Percentiles rank a stretch among this genome's conserved stretches.
Conservation (phyloP, 2,113 vertebrate genomes). For the Leuciscus idus region DNA sequence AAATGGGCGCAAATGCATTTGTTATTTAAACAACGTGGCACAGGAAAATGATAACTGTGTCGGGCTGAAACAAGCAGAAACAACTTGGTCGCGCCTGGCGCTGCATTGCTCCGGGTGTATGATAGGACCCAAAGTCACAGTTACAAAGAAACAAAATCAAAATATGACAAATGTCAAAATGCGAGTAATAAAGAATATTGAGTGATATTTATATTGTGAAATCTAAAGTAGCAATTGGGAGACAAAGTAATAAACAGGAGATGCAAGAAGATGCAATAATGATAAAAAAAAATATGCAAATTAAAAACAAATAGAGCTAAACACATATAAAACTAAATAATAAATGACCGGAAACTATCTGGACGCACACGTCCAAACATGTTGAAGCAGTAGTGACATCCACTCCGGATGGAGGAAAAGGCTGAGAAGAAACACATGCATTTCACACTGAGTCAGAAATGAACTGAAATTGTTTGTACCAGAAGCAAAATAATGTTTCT, state of each 20-base stretch:
- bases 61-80: too few relatives aligned
- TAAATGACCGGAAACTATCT: not conserved
- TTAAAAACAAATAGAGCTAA: not conserved
- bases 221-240: not conserved
- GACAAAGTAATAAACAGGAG: not conserved
- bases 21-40: too few relatives aligned
- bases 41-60: too few relatives aligned
- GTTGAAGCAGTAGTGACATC: slow-evolving; percentile 5
- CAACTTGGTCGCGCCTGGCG: too few relatives aligned
- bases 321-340: not conserved
- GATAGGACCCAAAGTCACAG: too few relatives aligned
- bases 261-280: not conserved
- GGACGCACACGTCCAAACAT: not conserved
- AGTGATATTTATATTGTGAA: not conserved
- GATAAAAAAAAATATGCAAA: not conserved
- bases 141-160: too few relatives aligned
- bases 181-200: too few relatives aligned
- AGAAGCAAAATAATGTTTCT: not conserved
- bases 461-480: slow-evolving; percentile 23
- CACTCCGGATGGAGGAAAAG: not conserved
- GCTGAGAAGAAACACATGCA: slow-evolving; percentile 14
- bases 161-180: too few relatives aligned
- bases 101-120: too few relatives aligned
- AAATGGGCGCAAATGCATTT: too few relatives aligned
- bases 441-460: not conserved